Evolutionary conservation across 2,888 invertebrate genomes (phyloP).

Genomic region (Nomada lathburiana): DNA sequence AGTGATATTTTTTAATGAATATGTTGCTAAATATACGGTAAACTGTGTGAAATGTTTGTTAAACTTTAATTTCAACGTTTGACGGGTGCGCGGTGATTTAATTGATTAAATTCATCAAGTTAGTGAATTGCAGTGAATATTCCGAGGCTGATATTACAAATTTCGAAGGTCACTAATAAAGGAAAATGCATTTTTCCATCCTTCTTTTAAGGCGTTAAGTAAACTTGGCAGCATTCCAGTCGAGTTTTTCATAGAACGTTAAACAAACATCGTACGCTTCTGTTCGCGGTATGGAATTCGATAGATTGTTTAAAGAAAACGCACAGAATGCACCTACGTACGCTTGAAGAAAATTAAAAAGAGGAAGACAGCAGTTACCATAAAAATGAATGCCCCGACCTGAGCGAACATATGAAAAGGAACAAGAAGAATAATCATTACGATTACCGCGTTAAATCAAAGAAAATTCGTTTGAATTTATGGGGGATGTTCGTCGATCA

Average conservation of each 20-base stretch:
- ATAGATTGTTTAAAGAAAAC: background rate
- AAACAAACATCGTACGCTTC: slow-evolving; percentile 34
- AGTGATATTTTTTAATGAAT: background rate
- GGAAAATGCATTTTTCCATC: slow-evolving; percentile 24
- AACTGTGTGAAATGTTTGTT: background rate
- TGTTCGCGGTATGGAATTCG: slow-evolving; percentile 11
- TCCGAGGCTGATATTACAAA: background rate
- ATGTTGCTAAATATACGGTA: background rate
- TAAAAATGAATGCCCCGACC: background rate
- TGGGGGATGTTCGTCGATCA: slow-evolving; percentile 27
- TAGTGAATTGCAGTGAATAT: background rate
- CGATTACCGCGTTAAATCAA: too few relatives aligned
- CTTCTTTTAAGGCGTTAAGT: slow-evolving; percentile 24
- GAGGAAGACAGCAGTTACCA: background rate
- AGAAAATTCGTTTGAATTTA: background rate
- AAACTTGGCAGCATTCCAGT: slow-evolving; percentile 40
- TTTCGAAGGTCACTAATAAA: slow-evolving; percentile 13
- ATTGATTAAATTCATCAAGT: background rate
- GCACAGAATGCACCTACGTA: background rate
- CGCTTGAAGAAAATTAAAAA: background rate
- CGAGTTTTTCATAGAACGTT: slow-evolving; percentile 37
- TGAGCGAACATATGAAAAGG: too few relatives aligned
- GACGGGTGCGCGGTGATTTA: background rate
- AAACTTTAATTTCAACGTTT: background rate
- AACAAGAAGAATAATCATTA: too few relatives aligned